Evolutionary conservation across 2,797 vertebrate species (phyloP).

Genomic region (Pangasius macronema): DNA sequence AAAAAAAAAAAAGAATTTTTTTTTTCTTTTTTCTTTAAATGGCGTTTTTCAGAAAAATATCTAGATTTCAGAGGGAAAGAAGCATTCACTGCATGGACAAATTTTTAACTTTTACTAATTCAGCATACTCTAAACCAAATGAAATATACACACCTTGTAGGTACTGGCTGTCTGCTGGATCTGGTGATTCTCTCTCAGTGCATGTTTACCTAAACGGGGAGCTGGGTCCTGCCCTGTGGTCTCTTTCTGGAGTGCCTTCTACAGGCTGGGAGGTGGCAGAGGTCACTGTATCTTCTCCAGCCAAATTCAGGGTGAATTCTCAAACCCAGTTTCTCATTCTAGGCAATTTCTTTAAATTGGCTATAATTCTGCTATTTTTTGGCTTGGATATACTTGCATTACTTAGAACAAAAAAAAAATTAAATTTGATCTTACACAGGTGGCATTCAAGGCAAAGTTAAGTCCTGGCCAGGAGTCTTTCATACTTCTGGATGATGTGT

Average conservation of each 20-base stretch:
- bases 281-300: constrained; percentile 71
- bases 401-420: not conserved
- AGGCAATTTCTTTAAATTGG: too few species aligned
- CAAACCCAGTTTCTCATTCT: not conserved
- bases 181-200: constrained; percentile 61
- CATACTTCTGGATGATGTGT: constrained; percentile 73
- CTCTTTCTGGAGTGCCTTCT: constrained; percentile 60
- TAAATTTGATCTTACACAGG: constrained; percentile 56
- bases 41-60: not conserved
- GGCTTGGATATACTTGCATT: not conserved
- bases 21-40: not conserved
- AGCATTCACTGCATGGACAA: not conserved
- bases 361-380: not conserved
- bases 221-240: constrained; percentile 62
- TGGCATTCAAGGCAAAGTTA: constrained; percentile 66
- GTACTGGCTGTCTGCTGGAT: constrained; percentile 68
- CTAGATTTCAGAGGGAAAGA: not conserved
- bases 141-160: constrained; percentile 55
- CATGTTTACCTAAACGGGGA: constrained; percentile 62
- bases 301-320: constrained; percentile 65
- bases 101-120: too few species aligned
- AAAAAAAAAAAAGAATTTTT: not conserved
- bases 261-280: constrained; percentile 73
- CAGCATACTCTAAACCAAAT: not conserved
- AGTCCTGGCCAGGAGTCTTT: constrained; percentile 47